phyloP scores from a whole-genome alignment of 2,888 invertebrate species.

The Ditula angustiorana region DNA sequence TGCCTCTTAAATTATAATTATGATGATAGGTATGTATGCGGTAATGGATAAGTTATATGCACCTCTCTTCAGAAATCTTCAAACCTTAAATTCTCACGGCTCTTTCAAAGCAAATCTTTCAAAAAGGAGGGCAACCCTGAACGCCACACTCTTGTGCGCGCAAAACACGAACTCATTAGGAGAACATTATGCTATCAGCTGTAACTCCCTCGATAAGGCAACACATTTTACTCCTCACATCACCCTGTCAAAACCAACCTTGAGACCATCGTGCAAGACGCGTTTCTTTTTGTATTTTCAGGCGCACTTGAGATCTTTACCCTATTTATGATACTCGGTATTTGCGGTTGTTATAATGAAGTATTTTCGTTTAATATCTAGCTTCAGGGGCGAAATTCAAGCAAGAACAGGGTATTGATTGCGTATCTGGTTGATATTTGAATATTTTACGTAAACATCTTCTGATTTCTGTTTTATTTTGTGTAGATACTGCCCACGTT shows the following conservation, averaged over 20 bases:
- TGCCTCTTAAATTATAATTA: too few relatives aligned
- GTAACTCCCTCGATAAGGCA: conserved; percentile 45
- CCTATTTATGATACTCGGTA: conserved; percentile 39
- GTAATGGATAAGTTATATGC: background rate
- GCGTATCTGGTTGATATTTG: conserved; percentile 20
- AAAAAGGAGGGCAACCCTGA: conserved; percentile 35
- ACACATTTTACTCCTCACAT: conserved; percentile 32
- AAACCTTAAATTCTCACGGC: background rate
- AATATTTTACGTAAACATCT: conserved; percentile 26
- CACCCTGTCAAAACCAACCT: conserved; percentile 8
- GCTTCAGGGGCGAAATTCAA: conserved; percentile 38
- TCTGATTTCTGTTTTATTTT: background rate
- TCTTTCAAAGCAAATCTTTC: conserved; percentile 10
- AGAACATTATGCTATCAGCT: conserved; percentile 53
- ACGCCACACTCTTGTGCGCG: conserved; percentile 45
- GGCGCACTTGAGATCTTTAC: conserved; percentile 13
- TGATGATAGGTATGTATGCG: too few relatives aligned
- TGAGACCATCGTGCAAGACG: background rate
- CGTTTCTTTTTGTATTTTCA: background rate
- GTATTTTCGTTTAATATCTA: conserved; percentile 48
- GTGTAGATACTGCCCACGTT: background rate
- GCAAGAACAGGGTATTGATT: conserved; percentile 31
- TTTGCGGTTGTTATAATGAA: conserved; percentile 48
- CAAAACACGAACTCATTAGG: conserved; percentile 54
- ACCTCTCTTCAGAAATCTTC: background rate